Evolutionary conservation across 1,140 invertebrate genomes (phyloP), one percentile per base, ranked within the genome.

Genomic region (Hycleus cichorii): DNA sequence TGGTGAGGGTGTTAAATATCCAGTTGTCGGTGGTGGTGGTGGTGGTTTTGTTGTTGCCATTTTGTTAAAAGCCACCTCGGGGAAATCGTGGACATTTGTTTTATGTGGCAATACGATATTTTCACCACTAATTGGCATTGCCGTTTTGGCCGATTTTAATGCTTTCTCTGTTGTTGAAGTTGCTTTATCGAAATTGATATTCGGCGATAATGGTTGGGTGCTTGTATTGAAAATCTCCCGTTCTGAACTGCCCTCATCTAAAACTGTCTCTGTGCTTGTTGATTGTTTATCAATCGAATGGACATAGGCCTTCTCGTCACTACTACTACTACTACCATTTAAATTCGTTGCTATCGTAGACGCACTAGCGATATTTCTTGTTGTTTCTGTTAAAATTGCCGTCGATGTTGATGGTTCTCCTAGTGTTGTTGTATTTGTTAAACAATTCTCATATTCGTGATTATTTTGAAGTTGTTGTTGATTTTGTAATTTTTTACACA

Each of bases 171-270:
- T 69, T 3, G 63, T 63, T 43, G 64, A 56, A 2, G 64, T 60
- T 43, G 66, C 51, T 43, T 56, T 68, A 38, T 68, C 63, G 69
- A 76, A 71, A 57, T 71, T 71, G 45, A 69, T 59, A 43, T 63
- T 57, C 3, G 68, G 63, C 6, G 67, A 64, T 56, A 74, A 66
- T 18, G 67, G 64, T 56, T 71, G 62, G 3, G 66, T 68, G 5
- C 63, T 49, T 67, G 69, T 61, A 69, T 74, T 83, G 27, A 86
- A 64, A 32, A 87, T 86, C 63, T 81, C 83, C 58, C 79, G 80
- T 69, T 87, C 85, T 3, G 84, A 85, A 57, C 83, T 86, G 1
- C 84, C 84, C 64, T 86, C 83, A 39, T 76, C 72, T 64, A 75
- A 74, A 53, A 70, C 32, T 5, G 32, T 32, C 32, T 32, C 32